These are phyloP conservation scores for Stenurella melanura DNA, from an alignment of 2,888 invertebrate genomes.

Conservation along the genomic window DNA sequence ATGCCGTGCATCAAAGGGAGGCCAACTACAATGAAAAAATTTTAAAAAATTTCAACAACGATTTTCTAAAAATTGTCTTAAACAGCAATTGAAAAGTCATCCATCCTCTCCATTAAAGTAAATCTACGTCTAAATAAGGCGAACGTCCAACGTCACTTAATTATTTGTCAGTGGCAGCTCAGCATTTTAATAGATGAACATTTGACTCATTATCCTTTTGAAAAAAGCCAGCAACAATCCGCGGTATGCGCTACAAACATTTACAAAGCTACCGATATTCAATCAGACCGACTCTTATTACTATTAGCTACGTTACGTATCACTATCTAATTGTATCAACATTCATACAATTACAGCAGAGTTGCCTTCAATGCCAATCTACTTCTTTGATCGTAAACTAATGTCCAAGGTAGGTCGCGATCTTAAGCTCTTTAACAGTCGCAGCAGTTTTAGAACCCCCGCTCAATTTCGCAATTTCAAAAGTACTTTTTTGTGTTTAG, in stretches of 20 bases:
- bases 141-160: slow-evolving; percentile 50
- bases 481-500: background rate
- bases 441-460: slow-evolving; percentile 6
- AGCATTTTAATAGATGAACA: slow-evolving; percentile 54
- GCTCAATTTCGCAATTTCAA: slow-evolving; percentile 9
- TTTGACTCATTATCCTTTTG: slow-evolving; percentile 56
- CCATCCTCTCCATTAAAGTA: too few species aligned
- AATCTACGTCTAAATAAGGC: slow-evolving; percentile 45
- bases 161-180: slow-evolving; percentile 50
- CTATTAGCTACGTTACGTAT: slow-evolving; percentile 60
- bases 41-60: too few species aligned
- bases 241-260: slow-evolving; percentile 56
- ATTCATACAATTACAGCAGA: slow-evolving; percentile 67
- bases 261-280: slow-evolving; percentile 61
- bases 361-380: slow-evolving; percentile 70
- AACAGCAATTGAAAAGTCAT: too few species aligned
- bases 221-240: slow-evolving; percentile 59
- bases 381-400: slow-evolving; percentile 65
- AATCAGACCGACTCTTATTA: slow-evolving; percentile 60
- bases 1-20: too few species aligned
- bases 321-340: slow-evolving; percentile 70
- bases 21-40: too few species aligned
- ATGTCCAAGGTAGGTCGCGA: slow-evolving; percentile 63
- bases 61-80: too few species aligned
- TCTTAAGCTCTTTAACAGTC: slow-evolving; percentile 22